Percentiles rank a stretch among this genome's conserved stretches.
Evolutionary conservation across 2,113 vertebrate genomes (phyloP).

Genomic region (Mormoops blainvillei): DNA sequence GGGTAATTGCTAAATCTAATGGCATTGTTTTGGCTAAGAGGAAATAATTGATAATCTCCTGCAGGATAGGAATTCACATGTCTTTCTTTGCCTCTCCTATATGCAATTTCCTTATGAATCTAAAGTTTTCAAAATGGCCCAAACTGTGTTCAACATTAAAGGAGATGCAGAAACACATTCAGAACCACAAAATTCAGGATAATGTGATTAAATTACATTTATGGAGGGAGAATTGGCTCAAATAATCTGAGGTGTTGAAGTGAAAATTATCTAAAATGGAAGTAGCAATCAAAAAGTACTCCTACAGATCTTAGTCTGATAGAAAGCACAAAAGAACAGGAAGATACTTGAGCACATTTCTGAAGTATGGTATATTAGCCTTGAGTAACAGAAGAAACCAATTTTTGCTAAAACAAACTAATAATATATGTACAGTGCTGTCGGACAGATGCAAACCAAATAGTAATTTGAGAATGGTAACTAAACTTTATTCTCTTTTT

Average conservation of each 20-base stretch:
- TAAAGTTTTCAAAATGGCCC: conserved; percentile 36
- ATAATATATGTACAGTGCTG: not conserved
- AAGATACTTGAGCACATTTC: not conserved
- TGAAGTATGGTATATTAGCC: not conserved
- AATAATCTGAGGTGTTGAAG: conserved; percentile 57
- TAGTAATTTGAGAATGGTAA: not conserved
- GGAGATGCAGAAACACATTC: not conserved
- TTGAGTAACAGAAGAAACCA: not conserved
- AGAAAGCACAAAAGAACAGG: not conserved
- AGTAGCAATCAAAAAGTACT: conserved; percentile 39
- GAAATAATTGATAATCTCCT: not conserved
- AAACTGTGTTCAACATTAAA: conserved; percentile 42
- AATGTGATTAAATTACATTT: conserved; percentile 54
- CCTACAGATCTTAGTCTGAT: not conserved
- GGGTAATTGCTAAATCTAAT: conserved; percentile 44
- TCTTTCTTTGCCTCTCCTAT: not conserved
- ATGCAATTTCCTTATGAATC: conserved; percentile 1
- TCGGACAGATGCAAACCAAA: conserved; percentile 35
- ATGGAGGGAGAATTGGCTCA: conserved; percentile 50
- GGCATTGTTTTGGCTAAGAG: conserved; percentile 26
- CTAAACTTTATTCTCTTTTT: not conserved
- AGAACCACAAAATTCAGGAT: conserved; percentile 33
- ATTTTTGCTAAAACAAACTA: conserved; percentile 21
- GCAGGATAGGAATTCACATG: not conserved
- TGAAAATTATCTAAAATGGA: conserved; percentile 67